Conservation (phyloP, 2,888 invertebrate genomes). For the Pyrochroa serraticornis region DNA sequence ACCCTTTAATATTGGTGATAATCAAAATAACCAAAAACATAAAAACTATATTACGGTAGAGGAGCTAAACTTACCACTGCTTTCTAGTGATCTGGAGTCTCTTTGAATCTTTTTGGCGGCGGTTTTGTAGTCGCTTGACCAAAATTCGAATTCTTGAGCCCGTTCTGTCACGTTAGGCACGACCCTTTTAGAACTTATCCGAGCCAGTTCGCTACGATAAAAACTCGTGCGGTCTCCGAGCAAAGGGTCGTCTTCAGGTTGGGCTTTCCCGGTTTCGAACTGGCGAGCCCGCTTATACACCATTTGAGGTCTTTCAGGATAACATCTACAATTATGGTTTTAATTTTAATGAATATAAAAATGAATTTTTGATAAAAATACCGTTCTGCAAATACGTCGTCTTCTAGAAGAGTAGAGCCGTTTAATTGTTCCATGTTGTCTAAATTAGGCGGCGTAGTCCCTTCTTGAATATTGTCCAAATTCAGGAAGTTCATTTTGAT, state of each 20-base stretch:
- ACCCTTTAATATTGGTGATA: neutral
- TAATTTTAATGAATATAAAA: neutral
- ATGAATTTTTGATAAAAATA: constrained; percentile 3
- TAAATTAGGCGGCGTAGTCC: constrained; percentile 41
- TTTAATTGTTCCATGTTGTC: constrained; percentile 36
- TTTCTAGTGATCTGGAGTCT: constrained; percentile 64
- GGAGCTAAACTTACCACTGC: constrained; percentile 55
- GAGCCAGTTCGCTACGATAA: constrained; percentile 70
- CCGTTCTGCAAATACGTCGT: constrained; percentile 35
- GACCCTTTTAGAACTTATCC: constrained; percentile 69
- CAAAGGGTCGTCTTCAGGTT: constrained; percentile 62
- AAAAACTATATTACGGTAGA: neutral
- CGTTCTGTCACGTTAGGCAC: constrained; percentile 78
- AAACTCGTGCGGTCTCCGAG: constrained; percentile 69
- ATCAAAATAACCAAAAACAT: constrained; percentile 7
- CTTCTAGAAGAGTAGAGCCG: constrained; percentile 28
- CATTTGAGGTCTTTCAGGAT: constrained; percentile 64
- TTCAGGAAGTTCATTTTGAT: constrained; percentile 28
- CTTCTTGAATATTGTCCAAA: constrained; percentile 43
- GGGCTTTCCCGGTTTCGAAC: constrained; percentile 71
- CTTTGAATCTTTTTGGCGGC: constrained; percentile 47
- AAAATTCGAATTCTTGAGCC: constrained; percentile 74
- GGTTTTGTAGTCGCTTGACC: constrained; percentile 53
- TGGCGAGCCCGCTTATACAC: constrained; percentile 77
- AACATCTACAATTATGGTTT: constrained; percentile 41